Evolutionary conservation across 2,888 invertebrate species (phyloP).

Genomic region (Cephus pulcher): DNA sequence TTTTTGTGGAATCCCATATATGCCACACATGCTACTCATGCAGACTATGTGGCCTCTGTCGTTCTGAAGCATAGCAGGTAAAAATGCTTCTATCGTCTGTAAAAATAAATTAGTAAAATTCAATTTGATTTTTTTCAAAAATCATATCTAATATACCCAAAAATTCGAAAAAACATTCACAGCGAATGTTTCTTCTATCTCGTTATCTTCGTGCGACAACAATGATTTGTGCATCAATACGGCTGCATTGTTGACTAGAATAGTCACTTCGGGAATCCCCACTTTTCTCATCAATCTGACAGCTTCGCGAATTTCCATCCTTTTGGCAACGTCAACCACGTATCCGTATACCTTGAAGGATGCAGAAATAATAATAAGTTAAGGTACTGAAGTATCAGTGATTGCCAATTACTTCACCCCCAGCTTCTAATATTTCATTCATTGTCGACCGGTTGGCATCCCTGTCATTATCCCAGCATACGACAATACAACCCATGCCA

Average conservation of each 20-base stretch:
- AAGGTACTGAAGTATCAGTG: background rate
- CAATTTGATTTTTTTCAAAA: background rate
- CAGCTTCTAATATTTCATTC: constrained; percentile 42
- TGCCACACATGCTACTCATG: constrained; percentile 64
- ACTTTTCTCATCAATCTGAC: constrained; percentile 46
- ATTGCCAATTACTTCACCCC: constrained; percentile 46
- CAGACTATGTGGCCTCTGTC: constrained; percentile 65
- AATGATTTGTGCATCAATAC: constrained; percentile 63
- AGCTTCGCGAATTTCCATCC: constrained; percentile 45
- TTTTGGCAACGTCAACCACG: constrained; percentile 52
- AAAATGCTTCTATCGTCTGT: constrained; percentile 63
- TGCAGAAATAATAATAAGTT: background rate
- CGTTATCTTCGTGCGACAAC: constrained; percentile 55
- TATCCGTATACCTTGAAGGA: constrained; percentile 50
- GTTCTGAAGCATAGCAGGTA: constrained; percentile 63
- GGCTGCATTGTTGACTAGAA: constrained; percentile 68
- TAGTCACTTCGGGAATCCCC: constrained; percentile 64
- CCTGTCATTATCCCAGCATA: constrained; percentile 53
- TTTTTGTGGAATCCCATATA: constrained; percentile 61
- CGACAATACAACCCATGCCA: constrained; percentile 48
- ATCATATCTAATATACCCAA: constrained; percentile 56
- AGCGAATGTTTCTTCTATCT: constrained; percentile 60
- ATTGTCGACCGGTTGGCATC: constrained; percentile 49
- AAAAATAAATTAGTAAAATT: background rate
- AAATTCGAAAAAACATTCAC: constrained; percentile 67